Conservation (phyloP, 2,113 vertebrate species). For the Pongo abelii region DNA sequence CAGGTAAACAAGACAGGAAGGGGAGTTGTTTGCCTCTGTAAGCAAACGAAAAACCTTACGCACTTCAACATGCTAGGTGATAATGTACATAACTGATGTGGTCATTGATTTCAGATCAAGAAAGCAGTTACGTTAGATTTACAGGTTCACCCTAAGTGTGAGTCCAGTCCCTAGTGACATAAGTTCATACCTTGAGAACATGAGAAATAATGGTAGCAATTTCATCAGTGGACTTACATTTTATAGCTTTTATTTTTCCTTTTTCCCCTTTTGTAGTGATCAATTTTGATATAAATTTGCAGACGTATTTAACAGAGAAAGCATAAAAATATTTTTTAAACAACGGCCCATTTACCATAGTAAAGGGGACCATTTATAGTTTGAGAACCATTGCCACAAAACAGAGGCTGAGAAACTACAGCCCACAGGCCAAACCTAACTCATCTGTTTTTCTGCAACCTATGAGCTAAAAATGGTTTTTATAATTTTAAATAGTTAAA, state of each 20-base stretch:
- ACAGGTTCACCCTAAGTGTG: background rate
- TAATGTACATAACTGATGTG: background rate
- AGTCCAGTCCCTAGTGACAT: background rate
- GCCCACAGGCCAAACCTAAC: background rate
- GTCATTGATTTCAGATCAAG: background rate
- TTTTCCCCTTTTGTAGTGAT: background rate
- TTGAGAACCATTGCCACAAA: background rate
- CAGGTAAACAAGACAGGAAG: background rate
- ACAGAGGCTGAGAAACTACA: background rate
- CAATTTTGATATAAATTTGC: background rate
- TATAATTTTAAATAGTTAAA: background rate
- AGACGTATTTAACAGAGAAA: slow-evolving; percentile 7
- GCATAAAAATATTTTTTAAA: background rate
- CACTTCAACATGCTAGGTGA: background rate
- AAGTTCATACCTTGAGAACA: background rate
- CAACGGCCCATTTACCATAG: background rate
- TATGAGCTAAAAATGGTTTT: background rate
- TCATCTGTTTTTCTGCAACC: background rate
- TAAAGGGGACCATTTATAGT: background rate
- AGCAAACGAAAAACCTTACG: background rate
- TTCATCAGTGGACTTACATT: background rate
- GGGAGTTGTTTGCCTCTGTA: background rate
- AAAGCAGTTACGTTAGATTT: background rate
- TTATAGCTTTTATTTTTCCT: background rate
- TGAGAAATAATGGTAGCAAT: background rate